These are phyloP conservation scores for Merodon equestris DNA, from an alignment of 2,888 invertebrate genomes.

Conservation along the genomic window DNA sequence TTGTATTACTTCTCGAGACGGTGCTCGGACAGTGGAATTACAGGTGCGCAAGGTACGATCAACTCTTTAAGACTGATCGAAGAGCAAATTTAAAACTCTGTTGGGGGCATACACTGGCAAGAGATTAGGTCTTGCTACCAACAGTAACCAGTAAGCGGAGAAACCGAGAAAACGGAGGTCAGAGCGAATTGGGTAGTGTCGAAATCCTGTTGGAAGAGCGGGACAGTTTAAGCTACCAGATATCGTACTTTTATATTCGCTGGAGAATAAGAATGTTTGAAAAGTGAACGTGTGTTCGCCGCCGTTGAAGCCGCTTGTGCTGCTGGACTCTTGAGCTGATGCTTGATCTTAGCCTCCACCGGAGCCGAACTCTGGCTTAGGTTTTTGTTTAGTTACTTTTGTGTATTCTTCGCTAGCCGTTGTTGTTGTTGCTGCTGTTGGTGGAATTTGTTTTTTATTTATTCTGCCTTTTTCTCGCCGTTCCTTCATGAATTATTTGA, in stretches of 20 bases:
- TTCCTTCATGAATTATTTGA: conserved; percentile 20
- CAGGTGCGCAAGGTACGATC: conserved; percentile 79
- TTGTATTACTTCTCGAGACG: conserved; percentile 36
- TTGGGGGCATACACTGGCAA: conserved; percentile 72
- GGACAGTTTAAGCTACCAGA: conserved; percentile 63
- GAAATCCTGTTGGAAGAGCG: conserved; percentile 58
- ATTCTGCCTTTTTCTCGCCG: conserved; percentile 34
- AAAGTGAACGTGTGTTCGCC: conserved; percentile 64
- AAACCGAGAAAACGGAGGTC: conserved; percentile 18
- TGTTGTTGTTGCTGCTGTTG: conserved; percentile 36
- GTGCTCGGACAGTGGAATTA: conserved; percentile 69
- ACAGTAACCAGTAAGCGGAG: not conserved
- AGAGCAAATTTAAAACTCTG: conserved; percentile 70
- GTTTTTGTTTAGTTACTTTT: conserved; percentile 61
- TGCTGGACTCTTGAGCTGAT: conserved; percentile 19
- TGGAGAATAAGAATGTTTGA: conserved; percentile 67
- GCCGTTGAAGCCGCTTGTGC: conserved; percentile 12
- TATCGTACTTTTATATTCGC: conserved; percentile 7
- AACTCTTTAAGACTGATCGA: conserved; percentile 78
- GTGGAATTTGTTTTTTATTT: conserved; percentile 5
- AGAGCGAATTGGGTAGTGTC: conserved; percentile 61
- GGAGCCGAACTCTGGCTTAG: conserved; percentile 51
- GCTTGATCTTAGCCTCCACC: not conserved
- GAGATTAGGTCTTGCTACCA: conserved; percentile 60
- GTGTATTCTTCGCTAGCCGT: conserved; percentile 44